These are phyloP conservation scores for Furcula furcula DNA, from an alignment of 2,888 invertebrate genomes.

Conservation along the genomic window DNA sequence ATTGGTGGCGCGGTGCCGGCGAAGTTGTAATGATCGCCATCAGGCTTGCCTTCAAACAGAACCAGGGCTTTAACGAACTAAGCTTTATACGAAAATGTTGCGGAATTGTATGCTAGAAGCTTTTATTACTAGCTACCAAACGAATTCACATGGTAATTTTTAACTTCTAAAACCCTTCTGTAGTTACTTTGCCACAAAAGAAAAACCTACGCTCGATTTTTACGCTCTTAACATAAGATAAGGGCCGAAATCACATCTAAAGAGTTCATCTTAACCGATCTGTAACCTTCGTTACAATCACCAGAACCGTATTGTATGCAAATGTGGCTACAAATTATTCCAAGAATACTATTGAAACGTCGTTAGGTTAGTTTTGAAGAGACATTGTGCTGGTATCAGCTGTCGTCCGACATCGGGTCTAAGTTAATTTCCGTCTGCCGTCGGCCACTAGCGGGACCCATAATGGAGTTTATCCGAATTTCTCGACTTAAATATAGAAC, in stretches of 20 bases:
- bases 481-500: conserved; percentile 31
- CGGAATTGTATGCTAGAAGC: conserved; percentile 1
- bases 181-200: no score
- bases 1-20: conserved; percentile 35
- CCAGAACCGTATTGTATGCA: conserved; percentile 27
- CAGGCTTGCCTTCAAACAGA: conserved; percentile 14
- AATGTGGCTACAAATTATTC: conserved; percentile 13
- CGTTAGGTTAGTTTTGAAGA: conserved; percentile 25
- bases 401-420: conserved; percentile 14
- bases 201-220: no score
- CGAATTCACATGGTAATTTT: no score
- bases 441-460: conserved; percentile 27
- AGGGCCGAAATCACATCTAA: no score
- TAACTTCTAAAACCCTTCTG: no score
- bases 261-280: no score
- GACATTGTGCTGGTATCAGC: conserved; percentile 34
- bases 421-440: conserved; percentile 3
- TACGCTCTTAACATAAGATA: no score
- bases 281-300: no score
- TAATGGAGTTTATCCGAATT: conserved; percentile 50
- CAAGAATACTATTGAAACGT: conserved; percentile 20
- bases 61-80: background rate
- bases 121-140: no score
- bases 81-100: background rate
- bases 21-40: conserved; percentile 46